Evolutionary conservation across 2,797 vertebrate genomes (phyloP).

Genomic region (Apogon talboti): DNA sequence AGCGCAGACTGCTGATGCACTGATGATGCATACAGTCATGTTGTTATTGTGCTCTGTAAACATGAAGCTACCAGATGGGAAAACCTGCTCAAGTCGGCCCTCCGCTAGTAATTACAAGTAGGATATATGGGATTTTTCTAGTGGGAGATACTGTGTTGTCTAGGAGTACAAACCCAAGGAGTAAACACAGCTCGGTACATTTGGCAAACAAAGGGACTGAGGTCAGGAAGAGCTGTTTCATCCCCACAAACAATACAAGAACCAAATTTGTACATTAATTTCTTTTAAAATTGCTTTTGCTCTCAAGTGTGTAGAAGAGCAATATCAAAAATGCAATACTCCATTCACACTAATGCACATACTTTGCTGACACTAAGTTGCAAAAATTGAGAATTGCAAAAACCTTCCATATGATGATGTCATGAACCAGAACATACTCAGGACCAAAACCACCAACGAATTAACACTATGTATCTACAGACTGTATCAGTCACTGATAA

Average conservation of each 20-base stretch:
- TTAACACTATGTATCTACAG: no score
- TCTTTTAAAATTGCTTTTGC: no score
- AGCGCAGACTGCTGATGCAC: not conserved
- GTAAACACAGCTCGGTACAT: not conserved
- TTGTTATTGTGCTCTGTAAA: slow-evolving; percentile 16
- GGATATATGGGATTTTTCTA: slow-evolving; percentile 20
- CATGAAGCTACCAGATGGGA: slow-evolving; percentile 15
- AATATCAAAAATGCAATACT: no score
- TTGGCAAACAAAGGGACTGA: slow-evolving; percentile 13
- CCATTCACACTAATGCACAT: no score
- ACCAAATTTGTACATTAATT: not conserved
- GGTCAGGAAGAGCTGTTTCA: slow-evolving; percentile 1
- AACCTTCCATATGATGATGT: no score
- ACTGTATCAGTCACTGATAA: no score
- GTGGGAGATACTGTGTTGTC: slow-evolving; percentile 14
- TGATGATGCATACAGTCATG: not conserved
- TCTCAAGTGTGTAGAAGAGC: no score
- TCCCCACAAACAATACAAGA: slow-evolving; percentile 7
- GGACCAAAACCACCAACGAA: no score
- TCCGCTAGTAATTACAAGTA: slow-evolving; percentile 33
- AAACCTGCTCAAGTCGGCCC: slow-evolving; percentile 14
- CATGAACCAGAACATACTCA: no score
- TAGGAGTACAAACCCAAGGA: slow-evolving; percentile 3
- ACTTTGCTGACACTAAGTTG: no score
- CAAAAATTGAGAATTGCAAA: no score